These are phyloP conservation scores for Plusia festucae DNA, from an alignment of 2,888 invertebrate genomes.

Conservation along the genomic window DNA sequence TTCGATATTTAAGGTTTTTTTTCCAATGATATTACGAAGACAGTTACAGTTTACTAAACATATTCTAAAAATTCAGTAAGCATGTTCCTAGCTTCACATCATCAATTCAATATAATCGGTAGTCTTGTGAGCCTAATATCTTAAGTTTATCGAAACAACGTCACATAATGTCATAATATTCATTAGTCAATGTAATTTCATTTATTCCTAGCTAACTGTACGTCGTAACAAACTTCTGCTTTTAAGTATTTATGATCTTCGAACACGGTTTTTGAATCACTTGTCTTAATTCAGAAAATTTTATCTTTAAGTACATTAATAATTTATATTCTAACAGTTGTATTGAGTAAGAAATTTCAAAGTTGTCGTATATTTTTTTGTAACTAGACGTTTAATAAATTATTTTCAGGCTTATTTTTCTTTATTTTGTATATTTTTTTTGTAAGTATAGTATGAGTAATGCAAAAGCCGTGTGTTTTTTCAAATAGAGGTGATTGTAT, in stretches of 20 bases:
- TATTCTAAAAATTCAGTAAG: neutral
- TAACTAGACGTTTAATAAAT: neutral
- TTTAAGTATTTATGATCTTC: slow-evolving; percentile 43
- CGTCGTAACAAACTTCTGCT: slow-evolving; percentile 40
- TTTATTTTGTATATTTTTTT: slow-evolving; percentile 10
- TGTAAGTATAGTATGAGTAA: slow-evolving; percentile 9
- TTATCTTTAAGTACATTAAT: slow-evolving; percentile 34
- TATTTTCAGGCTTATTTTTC: slow-evolving; percentile 8
- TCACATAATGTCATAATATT: slow-evolving; percentile 50
- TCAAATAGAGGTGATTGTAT: slow-evolving; percentile 44
- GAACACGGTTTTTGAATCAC: slow-evolving; percentile 39
- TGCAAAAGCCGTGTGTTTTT: slow-evolving; percentile 38
- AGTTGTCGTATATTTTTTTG: slow-evolving; percentile 19
- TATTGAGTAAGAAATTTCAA: slow-evolving; percentile 9
- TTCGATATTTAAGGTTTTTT: too few relatives aligned
- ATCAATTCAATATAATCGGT: neutral
- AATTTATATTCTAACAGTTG: slow-evolving; percentile 31
- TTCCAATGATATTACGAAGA: too few relatives aligned
- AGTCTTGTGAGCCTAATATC: slow-evolving; percentile 8
- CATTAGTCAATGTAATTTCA: slow-evolving; percentile 39
- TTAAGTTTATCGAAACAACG: slow-evolving; percentile 16
- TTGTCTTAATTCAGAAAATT: neutral
- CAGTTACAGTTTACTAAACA: too few relatives aligned
- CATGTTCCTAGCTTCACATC: slow-evolving; percentile 13
- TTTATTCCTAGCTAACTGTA: slow-evolving; percentile 45